Evolutionary conservation across 2,888 invertebrate species (phyloP), one percentile per base, ranked within the genome.

Genomic region (Acronicta alni): DNA sequence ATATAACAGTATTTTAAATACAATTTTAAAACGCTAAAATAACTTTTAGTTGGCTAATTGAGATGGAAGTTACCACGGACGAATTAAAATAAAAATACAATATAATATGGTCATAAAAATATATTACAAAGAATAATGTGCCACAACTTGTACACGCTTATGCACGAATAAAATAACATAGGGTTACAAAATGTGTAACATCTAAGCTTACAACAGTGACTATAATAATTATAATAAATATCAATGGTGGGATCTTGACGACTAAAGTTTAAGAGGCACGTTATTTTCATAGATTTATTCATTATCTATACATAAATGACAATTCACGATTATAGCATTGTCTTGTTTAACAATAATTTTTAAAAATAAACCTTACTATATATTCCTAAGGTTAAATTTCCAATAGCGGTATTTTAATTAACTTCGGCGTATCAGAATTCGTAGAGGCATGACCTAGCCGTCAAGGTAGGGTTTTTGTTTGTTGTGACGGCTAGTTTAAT

Each of bases 201-300:
- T 69, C 16, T 44, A 51, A 51, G 7, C 20, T 43, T 30, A 67
- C 26, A 53, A 57, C 47, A 42, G 44, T 51, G 38, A 17, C 46
- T 47, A 42, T 49, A 43, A 35, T n/a, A n/a, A 23, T 48, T 55
- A 39, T 58, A 54, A n/a, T n/a, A 26, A 57, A 46, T 20, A 15
- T 66, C 61, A 58, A 60, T 76, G 74, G 74, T 74, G 74, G 74
- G 74, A 59, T 67, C 17, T 45, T 54, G 44, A 52, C 32, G 55
- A 74, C 74, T 74, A 60, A 67, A 42, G n/a, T 41, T 46, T 51
- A 23, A 1, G 23, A 66, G 42, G 44, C 39, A 42, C 56, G 20
- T 57, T 43, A 51, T 54, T 54, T 64, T 53, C n/a, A 37, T 47
- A 44, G 10, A 42, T 57, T 47, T 18, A 46, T 35, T 8, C 57